These are phyloP conservation scores for Perdita meconis DNA, from an alignment of 2,888 invertebrate species.

Conservation along the genomic window DNA sequence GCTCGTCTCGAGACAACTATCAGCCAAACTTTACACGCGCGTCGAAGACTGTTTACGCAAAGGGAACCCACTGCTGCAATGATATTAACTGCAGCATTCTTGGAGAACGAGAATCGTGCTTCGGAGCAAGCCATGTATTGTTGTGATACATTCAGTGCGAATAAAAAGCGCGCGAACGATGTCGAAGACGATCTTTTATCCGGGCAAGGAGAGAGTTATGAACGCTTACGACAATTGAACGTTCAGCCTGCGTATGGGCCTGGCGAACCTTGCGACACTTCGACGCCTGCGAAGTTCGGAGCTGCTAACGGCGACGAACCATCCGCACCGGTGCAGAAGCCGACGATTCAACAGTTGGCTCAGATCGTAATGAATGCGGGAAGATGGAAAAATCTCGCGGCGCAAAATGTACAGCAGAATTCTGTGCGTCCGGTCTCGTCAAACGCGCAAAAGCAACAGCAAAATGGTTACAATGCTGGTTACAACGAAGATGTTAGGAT, in stretches of 20 bases:
- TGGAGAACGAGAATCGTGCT: slow-evolving; percentile 77
- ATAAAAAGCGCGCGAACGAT: slow-evolving; percentile 15
- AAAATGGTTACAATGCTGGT: slow-evolving; percentile 6
- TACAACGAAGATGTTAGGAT: slow-evolving; percentile 15
- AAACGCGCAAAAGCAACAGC: slow-evolving; percentile 13
- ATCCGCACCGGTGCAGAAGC: slow-evolving; percentile 69
- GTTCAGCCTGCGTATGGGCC: slow-evolving; percentile 42
- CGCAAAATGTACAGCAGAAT: slow-evolving; percentile 40
- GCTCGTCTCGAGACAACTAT: slow-evolving; percentile 70
- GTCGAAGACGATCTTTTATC: slow-evolving; percentile 70
- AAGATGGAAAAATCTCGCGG: slow-evolving; percentile 77
- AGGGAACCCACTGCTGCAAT: slow-evolving; percentile 77
- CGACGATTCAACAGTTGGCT: slow-evolving; percentile 80
- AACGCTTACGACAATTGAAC: slow-evolving; percentile 75
- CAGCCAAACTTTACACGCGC: slow-evolving; percentile 67
- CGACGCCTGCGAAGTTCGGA: slow-evolving; percentile 79
- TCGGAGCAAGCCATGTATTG: slow-evolving; percentile 55
- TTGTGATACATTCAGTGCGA: slow-evolving; percentile 45
- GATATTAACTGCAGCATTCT: slow-evolving; percentile 77
- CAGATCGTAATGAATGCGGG: slow-evolving; percentile 82
- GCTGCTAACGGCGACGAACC: slow-evolving; percentile 22
- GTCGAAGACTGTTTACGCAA: slow-evolving; percentile 72
- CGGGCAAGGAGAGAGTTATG: slow-evolving; percentile 79
- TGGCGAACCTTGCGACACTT: slow-evolving; percentile 76
- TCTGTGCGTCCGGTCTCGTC: neutral